These are phyloP conservation scores for Nezara viridula DNA, from an alignment of 2,888 invertebrate genomes.

Conservation along the genomic window DNA sequence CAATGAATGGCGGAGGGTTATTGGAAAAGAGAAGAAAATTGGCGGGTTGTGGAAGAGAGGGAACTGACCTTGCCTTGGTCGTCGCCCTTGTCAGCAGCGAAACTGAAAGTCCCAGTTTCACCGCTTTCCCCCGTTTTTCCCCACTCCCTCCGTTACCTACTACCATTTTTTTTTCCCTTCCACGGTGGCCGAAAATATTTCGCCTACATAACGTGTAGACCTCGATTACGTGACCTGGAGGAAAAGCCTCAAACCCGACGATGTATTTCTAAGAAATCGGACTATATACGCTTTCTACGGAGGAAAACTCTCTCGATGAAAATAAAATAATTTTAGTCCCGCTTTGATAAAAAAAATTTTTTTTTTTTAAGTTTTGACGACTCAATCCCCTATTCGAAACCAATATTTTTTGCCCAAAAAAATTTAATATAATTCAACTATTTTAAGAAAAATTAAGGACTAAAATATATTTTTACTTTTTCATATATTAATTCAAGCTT, in stretches of 20 bases:
- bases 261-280: not conserved
- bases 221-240: not conserved
- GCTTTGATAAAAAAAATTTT: too few species aligned
- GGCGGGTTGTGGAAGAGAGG: not conserved
- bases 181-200: slow-evolving; percentile 19
- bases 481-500: too few species aligned
- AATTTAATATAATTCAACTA: too few species aligned
- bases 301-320: not conserved
- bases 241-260: not conserved
- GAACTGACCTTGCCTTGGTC: slow-evolving; percentile 25
- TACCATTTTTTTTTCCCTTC: not conserved
- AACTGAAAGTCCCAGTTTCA: slow-evolving; percentile 51
- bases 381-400: too few species aligned
- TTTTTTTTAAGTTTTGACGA: too few species aligned
- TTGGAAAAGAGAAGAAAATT: not conserved
- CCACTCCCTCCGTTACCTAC: slow-evolving; percentile 11
- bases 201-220: slow-evolving; percentile 21
- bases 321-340: too few species aligned
- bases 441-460: too few species aligned
- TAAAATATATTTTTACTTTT: too few species aligned
- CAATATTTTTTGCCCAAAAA: too few species aligned
- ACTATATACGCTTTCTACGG: not conserved
- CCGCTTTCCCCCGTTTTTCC: slow-evolving; percentile 56
- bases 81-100: not conserved
- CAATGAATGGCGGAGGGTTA: slow-evolving; percentile 3